phyloP scores from a whole-genome alignment of 2,113 vertebrate genomes.

The Marmota flaviventris region DNA sequence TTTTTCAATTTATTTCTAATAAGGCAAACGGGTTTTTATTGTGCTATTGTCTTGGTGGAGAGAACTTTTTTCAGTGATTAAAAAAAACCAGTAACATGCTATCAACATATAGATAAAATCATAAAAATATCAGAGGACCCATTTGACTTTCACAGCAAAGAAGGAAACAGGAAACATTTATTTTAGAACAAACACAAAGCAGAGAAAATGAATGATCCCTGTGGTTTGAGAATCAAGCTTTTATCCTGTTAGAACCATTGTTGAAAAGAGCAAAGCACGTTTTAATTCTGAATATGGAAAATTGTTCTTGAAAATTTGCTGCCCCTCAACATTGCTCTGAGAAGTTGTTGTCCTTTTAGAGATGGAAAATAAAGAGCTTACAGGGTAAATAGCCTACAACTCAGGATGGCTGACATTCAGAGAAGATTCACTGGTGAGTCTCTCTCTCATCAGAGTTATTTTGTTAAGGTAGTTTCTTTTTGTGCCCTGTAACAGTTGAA shows the following conservation, averaged over 20 bases:
- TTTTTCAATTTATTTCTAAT: conserved; percentile 29
- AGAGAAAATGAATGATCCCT: conserved; percentile 72
- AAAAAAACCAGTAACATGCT: conserved; percentile 27
- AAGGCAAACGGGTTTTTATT: neutral
- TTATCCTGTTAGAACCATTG: conserved; percentile 78
- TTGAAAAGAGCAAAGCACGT: conserved; percentile 62
- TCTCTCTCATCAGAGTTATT: conserved; percentile 72
- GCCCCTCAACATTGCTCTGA: conserved; percentile 78
- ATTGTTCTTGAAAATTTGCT: conserved; percentile 59
- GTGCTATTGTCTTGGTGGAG: neutral
- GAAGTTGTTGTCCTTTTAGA: conserved; percentile 75
- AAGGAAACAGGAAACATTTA: conserved; percentile 78
- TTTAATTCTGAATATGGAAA: conserved; percentile 80
- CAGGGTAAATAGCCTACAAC: conserved; percentile 76
- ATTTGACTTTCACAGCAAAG: conserved; percentile 69
- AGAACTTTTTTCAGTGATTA: neutral
- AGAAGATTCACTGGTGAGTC: conserved; percentile 59
- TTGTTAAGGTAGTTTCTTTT: conserved; percentile 45
- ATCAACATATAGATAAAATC: conserved; percentile 55
- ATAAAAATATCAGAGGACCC: conserved; percentile 21
- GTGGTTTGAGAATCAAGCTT: conserved; percentile 76
- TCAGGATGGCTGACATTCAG: conserved; percentile 78
- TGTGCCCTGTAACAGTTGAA: neutral
- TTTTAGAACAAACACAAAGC: conserved; percentile 71
- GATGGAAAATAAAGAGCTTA: conserved; percentile 82